Evolutionary conservation across 2,797 vertebrate genomes (phyloP).

Genomic region (Rousettus madagascariensis): DNA sequence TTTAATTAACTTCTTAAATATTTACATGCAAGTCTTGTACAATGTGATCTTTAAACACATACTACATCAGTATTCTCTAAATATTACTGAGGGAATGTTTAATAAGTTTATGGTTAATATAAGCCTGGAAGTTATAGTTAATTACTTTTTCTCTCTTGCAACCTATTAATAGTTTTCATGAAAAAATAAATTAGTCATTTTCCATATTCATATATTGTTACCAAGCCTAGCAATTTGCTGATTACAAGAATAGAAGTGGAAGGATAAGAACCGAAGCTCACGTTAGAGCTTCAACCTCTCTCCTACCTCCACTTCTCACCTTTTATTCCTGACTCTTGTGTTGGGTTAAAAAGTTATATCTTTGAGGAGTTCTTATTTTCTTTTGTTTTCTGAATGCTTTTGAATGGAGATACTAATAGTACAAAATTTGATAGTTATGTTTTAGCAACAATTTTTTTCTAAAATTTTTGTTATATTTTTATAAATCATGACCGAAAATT

Average conservation of each 20-base stretch:
- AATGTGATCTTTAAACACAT: slow-evolving; percentile 68
- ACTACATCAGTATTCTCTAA: slow-evolving; percentile 54
- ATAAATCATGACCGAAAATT: not conserved
- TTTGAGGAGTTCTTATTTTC: not conserved
- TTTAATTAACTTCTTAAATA: slow-evolving; percentile 69
- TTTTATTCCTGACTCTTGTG: not conserved
- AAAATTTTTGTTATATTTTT: not conserved
- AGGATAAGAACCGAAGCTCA: slow-evolving; percentile 4
- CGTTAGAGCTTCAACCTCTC: not conserved
- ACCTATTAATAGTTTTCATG: slow-evolving; percentile 74
- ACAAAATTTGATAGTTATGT: not conserved
- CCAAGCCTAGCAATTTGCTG: slow-evolving; percentile 60
- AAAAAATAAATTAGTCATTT: slow-evolving; percentile 83
- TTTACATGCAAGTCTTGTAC: slow-evolving; percentile 60
- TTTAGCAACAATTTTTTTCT: not conserved
- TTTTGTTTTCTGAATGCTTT: not conserved
- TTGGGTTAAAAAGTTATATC: not conserved
- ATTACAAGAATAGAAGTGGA: slow-evolving; percentile 72
- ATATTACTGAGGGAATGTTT: slow-evolving; percentile 69
- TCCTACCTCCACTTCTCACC: not conserved
- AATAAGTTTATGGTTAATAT: slow-evolving; percentile 80
- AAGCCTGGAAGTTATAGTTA: slow-evolving; percentile 80
- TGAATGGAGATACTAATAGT: not conserved
- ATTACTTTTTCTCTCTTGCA: slow-evolving; percentile 77
- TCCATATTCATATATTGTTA: slow-evolving; percentile 76